Base-by-base conservation (phyloP, 2,888 invertebrate genomes). In the Gerris lacustris region DNA sequence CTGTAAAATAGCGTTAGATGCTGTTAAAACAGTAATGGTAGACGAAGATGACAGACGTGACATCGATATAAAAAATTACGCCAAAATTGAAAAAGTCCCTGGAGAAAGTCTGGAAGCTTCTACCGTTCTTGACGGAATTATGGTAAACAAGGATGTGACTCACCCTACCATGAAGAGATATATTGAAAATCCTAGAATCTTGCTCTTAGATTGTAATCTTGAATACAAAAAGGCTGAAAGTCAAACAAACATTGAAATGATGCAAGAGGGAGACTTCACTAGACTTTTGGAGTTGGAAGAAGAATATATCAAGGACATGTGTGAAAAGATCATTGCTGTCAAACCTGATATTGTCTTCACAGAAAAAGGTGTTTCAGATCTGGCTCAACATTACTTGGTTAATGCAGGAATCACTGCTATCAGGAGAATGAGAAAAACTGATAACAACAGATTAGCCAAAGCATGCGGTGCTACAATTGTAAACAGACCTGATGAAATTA, bases 191-290 rank as follows among this genome's bases (percentile, higher is more conserved):
- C 99, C 99, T 0, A 86, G 96, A 76, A 96, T 99, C 78, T 82
- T 99, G 0, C 83, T 99, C 69, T 83, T 99, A 45, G 99, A 99
- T 82, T 99, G 99, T 80, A 88, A 91, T 1, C 83, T 99, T 70
- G 99, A 99, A 81, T 99, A 99, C 83, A 99, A 99, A 82, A 99
- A 99, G 82, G 99, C 98, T 47, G 97, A 98, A 83, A 96, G 96
- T 79, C 94, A 82, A 80, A 97, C 97, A 6, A 96, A 96, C 80
- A 91, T 99, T 45, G 99, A 99, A 83, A 93, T 99, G 73, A 84
- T 89, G 78, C 94, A 91, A 69, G 96, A 99, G 78, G 88, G 90
- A 78, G 97, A 99, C 82, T 99, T 99, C 81, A 94, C 96, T 0
- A 88, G 92, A 77, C 89, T 99, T 79, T 83, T 99, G 68, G 91